phyloP scores from a whole-genome alignment of 1,140 invertebrate genomes.

The Drosophila kohkoa region DNA sequence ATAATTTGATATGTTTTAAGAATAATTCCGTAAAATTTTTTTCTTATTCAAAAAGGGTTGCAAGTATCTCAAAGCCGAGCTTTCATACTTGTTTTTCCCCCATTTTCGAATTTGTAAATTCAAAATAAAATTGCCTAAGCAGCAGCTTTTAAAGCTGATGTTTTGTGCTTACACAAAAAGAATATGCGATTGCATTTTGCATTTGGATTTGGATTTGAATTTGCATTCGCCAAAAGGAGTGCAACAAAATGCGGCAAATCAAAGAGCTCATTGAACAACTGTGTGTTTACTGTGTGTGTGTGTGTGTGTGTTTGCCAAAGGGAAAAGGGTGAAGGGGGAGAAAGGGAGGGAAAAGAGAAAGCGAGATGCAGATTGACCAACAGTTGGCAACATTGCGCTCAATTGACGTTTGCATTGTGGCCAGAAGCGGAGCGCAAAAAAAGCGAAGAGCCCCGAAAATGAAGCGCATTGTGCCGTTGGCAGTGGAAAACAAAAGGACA shows the following conservation, averaged over 20 bases:
- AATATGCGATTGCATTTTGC: slow-evolving; percentile 25
- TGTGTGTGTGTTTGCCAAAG: background rate
- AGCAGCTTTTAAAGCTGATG: too few relatives aligned
- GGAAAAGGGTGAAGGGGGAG: background rate
- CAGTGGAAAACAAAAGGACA: slow-evolving; percentile 33
- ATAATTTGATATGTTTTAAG: too few relatives aligned
- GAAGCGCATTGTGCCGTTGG: slow-evolving; percentile 44
- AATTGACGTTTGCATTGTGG: slow-evolving; percentile 39
- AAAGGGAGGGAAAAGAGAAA: background rate
- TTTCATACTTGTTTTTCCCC: too few relatives aligned
- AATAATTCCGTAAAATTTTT: too few relatives aligned
- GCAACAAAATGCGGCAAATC: slow-evolving; percentile 27
- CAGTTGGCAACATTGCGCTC: slow-evolving; percentile 19
- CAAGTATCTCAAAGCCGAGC: too few relatives aligned
- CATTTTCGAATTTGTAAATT: too few relatives aligned
- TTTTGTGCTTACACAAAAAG: background rate
- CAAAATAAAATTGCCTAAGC: too few relatives aligned
- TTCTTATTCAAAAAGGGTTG: too few relatives aligned
- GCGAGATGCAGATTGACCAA: background rate
- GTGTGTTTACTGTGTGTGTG: background rate
- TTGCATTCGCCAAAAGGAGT: slow-evolving; percentile 25
- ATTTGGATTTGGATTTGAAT: slow-evolving; percentile 16
- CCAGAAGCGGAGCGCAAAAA: slow-evolving; percentile 11
- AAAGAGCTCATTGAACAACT: slow-evolving; percentile 19
- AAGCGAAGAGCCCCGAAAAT: slow-evolving; percentile 12